Evolutionary conservation across 2,113 vertebrate species (phyloP).

Genomic region (Tinamus guttatus): DNA sequence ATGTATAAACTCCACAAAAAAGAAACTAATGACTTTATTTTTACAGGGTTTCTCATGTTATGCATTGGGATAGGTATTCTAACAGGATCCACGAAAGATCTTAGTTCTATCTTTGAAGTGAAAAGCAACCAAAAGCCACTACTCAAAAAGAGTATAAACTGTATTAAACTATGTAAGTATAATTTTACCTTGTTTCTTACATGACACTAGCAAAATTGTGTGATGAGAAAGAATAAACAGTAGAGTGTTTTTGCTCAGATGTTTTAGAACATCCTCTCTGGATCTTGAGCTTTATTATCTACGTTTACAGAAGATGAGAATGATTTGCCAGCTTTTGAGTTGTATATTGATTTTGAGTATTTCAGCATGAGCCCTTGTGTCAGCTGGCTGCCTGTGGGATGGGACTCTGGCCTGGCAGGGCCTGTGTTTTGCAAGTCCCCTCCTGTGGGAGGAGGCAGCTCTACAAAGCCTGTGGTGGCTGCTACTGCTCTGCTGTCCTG

Average conservation of each 20-base stretch:
- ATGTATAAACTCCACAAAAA: background rate
- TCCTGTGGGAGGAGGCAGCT: accelerated
- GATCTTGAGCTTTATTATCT: background rate
- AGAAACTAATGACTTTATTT: background rate
- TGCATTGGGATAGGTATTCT: slow-evolving; percentile 70
- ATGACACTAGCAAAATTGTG: background rate
- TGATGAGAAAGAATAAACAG: background rate
- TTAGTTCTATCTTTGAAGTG: slow-evolving; percentile 64
- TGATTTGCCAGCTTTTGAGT: accelerated
- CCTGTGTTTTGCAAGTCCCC: accelerated
- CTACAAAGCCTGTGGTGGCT: background rate
- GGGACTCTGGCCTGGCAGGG: background rate
- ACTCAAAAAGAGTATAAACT: slow-evolving; percentile 66
- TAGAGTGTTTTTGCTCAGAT: background rate
- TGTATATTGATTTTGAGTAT: accelerated
- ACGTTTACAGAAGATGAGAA: background rate
- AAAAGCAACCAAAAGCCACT: slow-evolving; percentile 69
- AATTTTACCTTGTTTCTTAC: slow-evolving; percentile 26
- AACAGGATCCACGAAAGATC: slow-evolving; percentile 56
- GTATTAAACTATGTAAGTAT: slow-evolving; percentile 76
- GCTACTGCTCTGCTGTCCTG: too few relatives aligned
- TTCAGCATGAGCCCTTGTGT: background rate
- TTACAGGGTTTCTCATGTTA: slow-evolving; percentile 73
- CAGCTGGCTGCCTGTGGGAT: background rate
- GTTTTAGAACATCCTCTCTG: background rate